phyloP scores from a whole-genome alignment of 2,888 invertebrate species.

The Pediacus dermestoides region DNA sequence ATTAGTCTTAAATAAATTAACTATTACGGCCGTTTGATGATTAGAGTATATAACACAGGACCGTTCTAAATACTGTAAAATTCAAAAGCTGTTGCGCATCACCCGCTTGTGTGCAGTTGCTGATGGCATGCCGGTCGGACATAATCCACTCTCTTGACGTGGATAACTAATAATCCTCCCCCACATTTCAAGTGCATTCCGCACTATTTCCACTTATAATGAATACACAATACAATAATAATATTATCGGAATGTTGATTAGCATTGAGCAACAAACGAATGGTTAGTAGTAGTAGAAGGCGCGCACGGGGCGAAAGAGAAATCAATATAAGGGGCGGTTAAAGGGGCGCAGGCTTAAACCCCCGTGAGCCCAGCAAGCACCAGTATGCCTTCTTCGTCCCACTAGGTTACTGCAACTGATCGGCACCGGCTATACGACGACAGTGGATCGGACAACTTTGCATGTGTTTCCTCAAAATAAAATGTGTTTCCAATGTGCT shows the following conservation, averaged over 20 bases:
- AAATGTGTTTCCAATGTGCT: conserved; percentile 3
- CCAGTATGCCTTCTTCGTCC: conserved; percentile 59
- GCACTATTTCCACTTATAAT: too few relatives aligned
- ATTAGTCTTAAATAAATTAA: too few relatives aligned
- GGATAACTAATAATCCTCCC: too few relatives aligned
- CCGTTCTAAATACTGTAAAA: too few relatives aligned
- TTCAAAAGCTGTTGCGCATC: too few relatives aligned
- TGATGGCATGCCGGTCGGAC: too few relatives aligned
- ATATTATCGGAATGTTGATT: conserved; percentile 23
- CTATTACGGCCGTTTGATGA: too few relatives aligned
- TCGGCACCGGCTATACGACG: conserved; percentile 18
- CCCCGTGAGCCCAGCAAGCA: conserved; percentile 52
- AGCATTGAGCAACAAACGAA: conserved; percentile 40
- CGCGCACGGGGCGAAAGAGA: conserved; percentile 43
- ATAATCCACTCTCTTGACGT: too few relatives aligned
- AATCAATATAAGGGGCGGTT: conserved; percentile 50
- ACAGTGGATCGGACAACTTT: conserved; percentile 7
- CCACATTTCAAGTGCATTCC: too few relatives aligned
- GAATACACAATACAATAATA: conserved; percentile 10
- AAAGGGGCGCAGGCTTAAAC: conserved; percentile 51
- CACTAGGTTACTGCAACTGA: conserved; percentile 41
- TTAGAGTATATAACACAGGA: too few relatives aligned
- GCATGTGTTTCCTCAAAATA: conserved; percentile 4
- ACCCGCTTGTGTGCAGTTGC: too few relatives aligned
- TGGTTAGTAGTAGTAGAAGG: conserved; percentile 15